Evolutionary conservation across 1,140 invertebrate species (phyloP).

Genomic region (Ips typographus): DNA sequence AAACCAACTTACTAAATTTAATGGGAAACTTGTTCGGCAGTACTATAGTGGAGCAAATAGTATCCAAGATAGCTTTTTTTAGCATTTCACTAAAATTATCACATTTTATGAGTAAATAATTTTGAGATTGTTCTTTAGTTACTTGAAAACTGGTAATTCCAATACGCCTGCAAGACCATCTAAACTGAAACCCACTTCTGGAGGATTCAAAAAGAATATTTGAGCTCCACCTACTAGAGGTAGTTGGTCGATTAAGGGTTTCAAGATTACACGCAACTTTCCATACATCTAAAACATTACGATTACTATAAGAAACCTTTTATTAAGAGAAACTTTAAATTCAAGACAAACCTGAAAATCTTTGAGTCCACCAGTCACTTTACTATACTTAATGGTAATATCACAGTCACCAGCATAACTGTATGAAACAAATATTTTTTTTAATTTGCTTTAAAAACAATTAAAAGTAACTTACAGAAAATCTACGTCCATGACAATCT

Average conservation of each 20-base stretch:
- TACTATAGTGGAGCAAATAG: constrained; percentile 86
- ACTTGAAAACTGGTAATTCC: constrained; percentile 76
- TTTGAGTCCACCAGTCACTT: constrained; percentile 79
- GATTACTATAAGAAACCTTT: too few relatives aligned
- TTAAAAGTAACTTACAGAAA: constrained; percentile 68
- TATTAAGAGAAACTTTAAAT: too few relatives aligned
- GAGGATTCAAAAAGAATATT: constrained; percentile 91
- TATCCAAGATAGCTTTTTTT: constrained; percentile 82
- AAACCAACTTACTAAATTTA: constrained; percentile 76
- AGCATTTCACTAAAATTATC: constrained; percentile 73
- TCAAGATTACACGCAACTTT: constrained; percentile 83
- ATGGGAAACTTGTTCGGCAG: constrained; percentile 91
- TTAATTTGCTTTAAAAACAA: neutral
- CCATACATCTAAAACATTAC: constrained; percentile 69
- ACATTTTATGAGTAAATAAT: neutral
- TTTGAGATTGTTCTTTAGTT: constrained; percentile 8
- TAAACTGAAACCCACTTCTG: constrained; percentile 91
- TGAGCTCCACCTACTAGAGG: constrained; percentile 88
- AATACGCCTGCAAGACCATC: constrained; percentile 71
- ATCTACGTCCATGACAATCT: constrained; percentile 94
- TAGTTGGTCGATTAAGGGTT: constrained; percentile 82
- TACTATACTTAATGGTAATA: constrained; percentile 79
- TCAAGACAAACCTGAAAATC: constrained; percentile 61
- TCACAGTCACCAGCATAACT: constrained; percentile 92
- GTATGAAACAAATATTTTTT: constrained; percentile 41